Conservation (phyloP, 2,888 invertebrate species). For the Periphyllus acericola region DNA sequence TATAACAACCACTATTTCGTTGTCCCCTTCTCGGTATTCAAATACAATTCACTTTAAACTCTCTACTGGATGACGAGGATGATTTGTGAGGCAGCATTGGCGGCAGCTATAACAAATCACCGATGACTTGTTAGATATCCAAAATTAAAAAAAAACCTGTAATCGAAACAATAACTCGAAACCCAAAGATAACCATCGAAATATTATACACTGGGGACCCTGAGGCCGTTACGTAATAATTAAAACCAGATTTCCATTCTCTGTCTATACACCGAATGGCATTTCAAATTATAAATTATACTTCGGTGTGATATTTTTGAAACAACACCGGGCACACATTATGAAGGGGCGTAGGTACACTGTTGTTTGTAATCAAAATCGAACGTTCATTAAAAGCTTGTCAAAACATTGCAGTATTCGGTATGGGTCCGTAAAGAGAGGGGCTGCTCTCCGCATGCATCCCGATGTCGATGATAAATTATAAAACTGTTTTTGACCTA, state of each 20-base stretch:
- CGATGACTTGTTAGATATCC: constrained; percentile 46
- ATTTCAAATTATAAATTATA: constrained; percentile 60
- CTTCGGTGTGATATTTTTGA: constrained; percentile 44
- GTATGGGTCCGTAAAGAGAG: not conserved
- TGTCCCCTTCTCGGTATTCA: not conserved
- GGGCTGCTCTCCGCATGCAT: not conserved
- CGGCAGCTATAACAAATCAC: constrained; percentile 47
- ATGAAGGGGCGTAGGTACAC: not conserved
- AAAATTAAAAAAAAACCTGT: constrained; percentile 47
- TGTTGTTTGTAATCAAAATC: constrained; percentile 55
- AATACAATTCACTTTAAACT: constrained; percentile 25
- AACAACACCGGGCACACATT: constrained; percentile 42
- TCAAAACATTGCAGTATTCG: constrained; percentile 53
- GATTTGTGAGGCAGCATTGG: not conserved
- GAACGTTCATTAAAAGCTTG: constrained; percentile 61
- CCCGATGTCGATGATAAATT: constrained; percentile 53
- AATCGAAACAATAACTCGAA: constrained; percentile 60
- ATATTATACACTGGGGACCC: constrained; percentile 59
- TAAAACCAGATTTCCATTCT: constrained; percentile 60
- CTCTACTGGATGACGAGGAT: not conserved
- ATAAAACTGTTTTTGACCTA: constrained; percentile 58
- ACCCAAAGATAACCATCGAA: constrained; percentile 59
- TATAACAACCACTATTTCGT: not conserved
- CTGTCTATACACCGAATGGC: constrained; percentile 34
- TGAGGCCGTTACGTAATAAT: constrained; percentile 57